A percentile compares a stretch with the other conserved stretches of the same genome.
Conservation (phyloP, 2,888 invertebrate genomes). For the Hyposoter didymator region DNA sequence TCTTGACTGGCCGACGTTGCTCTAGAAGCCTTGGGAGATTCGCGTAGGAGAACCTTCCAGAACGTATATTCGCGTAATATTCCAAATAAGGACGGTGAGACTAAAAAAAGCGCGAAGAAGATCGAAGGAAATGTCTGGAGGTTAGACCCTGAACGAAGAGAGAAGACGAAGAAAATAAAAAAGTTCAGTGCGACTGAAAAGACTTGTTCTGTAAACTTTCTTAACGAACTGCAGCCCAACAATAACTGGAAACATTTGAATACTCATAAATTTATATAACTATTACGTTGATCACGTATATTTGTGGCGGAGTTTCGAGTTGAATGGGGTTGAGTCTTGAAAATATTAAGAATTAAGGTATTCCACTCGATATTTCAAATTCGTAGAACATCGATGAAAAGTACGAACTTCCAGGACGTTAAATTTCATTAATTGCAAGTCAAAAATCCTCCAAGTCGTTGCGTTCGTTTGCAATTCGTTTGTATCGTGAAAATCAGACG, state of each 20-base stretch:
- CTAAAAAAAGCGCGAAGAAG: background rate
- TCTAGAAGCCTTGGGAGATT: constrained; percentile 36
- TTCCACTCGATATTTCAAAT: background rate
- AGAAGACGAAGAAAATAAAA: constrained; percentile 7
- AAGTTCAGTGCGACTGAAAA: constrained; percentile 22
- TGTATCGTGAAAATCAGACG: background rate
- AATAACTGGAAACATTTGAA: background rate
- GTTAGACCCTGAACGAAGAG: constrained; percentile 10
- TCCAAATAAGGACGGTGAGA: background rate
- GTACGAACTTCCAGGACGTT: too few relatives aligned
- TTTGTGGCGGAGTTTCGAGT: background rate
- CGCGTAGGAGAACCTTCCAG: constrained; percentile 49
- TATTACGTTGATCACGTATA: background rate
- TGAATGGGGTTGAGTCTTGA: too few relatives aligned
- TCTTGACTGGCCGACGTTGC: constrained; percentile 18
- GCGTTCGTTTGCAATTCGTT: background rate
- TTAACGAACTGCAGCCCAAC: background rate
- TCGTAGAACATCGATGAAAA: too few relatives aligned
- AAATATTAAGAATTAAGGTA: background rate
- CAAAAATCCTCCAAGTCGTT: background rate
- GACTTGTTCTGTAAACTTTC: constrained; percentile 13
- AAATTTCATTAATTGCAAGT: background rate
- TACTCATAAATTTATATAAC: background rate
- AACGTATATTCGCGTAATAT: constrained; percentile 20
- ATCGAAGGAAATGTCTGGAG: constrained; percentile 13